Evolutionary conservation across 2,888 invertebrate genomes (phyloP).

Genomic region (Boloria selene): DNA sequence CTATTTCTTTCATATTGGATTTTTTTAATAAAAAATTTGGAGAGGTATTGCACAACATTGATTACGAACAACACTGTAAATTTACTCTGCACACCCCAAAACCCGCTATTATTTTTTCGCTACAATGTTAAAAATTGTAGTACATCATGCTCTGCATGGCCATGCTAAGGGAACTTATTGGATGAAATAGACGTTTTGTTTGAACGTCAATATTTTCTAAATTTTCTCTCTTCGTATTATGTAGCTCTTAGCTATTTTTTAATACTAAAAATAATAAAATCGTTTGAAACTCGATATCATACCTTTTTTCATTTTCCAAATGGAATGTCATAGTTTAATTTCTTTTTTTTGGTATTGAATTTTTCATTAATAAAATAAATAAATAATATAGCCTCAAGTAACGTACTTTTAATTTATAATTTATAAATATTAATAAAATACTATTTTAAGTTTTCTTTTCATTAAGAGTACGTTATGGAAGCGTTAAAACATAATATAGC

Average conservation of each 20-base stretch:
- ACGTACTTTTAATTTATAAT: conserved; percentile 67
- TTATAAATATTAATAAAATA: too few species aligned
- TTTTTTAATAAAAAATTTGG: conserved; percentile 24
- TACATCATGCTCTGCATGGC: conserved; percentile 65
- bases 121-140: conserved; percentile 60
- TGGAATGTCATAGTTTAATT: conserved; percentile 39
- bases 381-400: conserved; percentile 53
- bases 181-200: conserved; percentile 11
- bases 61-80: conserved; percentile 66
- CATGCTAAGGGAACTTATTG: conserved; percentile 55
- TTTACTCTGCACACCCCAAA: conserved; percentile 70
- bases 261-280: conserved; percentile 20
- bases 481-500: conserved; percentile 65
- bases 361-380: conserved; percentile 51
- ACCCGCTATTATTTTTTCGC: conserved; percentile 65
- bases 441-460: conserved; percentile 45
- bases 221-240: conserved; percentile 17
- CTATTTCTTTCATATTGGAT: conserved; percentile 15
- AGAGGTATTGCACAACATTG: conserved; percentile 31
- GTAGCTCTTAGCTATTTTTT: conserved; percentile 13
- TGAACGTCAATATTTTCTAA: conserved; percentile 6
- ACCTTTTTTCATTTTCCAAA: conserved; percentile 31
- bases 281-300: conserved; percentile 30
- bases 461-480: conserved; percentile 70
- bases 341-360: conserved; percentile 44